A percentile compares a stretch with the other conserved stretches of the same genome.
Evolutionary conservation across 2,888 invertebrate species (phyloP).

Genomic region (Himalopsyche japonica): DNA sequence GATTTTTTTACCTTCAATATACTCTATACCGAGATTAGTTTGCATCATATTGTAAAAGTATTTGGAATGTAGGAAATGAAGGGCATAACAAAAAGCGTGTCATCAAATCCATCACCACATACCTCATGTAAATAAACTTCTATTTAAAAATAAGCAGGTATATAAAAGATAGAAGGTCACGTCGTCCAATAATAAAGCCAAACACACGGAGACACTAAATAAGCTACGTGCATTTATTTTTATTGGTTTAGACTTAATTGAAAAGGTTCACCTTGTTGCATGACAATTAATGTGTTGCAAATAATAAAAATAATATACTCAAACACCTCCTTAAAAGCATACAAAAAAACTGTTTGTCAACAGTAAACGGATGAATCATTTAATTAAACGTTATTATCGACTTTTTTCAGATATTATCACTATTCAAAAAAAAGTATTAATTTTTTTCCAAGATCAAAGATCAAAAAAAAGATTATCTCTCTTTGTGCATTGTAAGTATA

Average conservation of each 20-base stretch:
- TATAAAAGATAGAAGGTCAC: background rate
- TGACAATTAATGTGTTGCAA: background rate
- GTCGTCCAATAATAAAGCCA: background rate
- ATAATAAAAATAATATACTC: background rate
- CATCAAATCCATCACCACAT: background rate
- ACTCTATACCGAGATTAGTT: no score
- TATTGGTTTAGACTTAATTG: conserved; percentile 33
- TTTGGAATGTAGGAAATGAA: background rate
- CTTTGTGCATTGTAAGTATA: no score
- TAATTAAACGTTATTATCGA: no score
- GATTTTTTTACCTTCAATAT: no score
- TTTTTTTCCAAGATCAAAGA: no score
- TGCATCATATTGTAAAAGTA: no score
- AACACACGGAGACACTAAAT: conserved; percentile 37
- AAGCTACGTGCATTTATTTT: conserved; percentile 37
- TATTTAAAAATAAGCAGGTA: background rate
- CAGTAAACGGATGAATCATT: no score
- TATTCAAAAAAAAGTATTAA: no score
- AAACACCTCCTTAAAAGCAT: background rate
- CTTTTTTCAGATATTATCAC: no score
- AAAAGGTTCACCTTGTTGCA: background rate
- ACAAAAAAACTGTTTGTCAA: no score
- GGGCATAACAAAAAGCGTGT: background rate
- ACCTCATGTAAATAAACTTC: background rate
- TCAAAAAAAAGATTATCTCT: no score